phyloP scores from a whole-genome alignment of 2,797 vertebrate genomes.

The Manis pentadactyla region DNA sequence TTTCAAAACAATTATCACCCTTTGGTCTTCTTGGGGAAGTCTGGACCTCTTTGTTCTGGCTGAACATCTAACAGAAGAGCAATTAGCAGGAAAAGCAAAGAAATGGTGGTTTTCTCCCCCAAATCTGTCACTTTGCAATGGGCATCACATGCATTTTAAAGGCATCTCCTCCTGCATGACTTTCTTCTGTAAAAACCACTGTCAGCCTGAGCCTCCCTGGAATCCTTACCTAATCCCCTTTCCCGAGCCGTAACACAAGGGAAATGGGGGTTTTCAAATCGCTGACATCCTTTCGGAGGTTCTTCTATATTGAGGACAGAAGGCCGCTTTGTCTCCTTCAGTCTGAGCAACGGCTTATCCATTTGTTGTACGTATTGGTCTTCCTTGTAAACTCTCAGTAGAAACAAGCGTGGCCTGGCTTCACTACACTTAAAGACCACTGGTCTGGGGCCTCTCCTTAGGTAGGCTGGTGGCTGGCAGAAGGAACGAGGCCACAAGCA shows the following conservation, averaged over 20 bases:
- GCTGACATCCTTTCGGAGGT: not conserved
- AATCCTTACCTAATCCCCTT: not conserved
- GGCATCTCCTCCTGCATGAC: not conserved
- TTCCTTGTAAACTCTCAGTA: not conserved
- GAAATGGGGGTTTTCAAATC: not conserved
- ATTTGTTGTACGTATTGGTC: not conserved
- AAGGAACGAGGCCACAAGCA: not conserved
- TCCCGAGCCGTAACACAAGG: not conserved
- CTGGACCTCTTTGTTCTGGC: conserved; percentile 54
- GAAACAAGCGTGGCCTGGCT: not conserved
- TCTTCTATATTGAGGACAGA: not conserved
- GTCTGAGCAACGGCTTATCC: not conserved
- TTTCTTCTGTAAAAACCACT: not conserved
- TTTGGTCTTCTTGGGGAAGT: conserved; percentile 81
- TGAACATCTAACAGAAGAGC: conserved; percentile 71
- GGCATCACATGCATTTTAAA: not conserved
- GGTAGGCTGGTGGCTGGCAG: not conserved
- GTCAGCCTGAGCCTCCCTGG: not conserved
- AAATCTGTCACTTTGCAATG: conserved; percentile 52
- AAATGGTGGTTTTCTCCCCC: not conserved
- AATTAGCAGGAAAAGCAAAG: conserved; percentile 64
- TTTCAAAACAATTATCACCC: conserved; percentile 80
- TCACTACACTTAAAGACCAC: not conserved
- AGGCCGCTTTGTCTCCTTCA: not conserved
- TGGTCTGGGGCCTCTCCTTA: not conserved